Conservation (phyloP, 2,888 invertebrate genomes). For the Cyaniris semiargus region DNA sequence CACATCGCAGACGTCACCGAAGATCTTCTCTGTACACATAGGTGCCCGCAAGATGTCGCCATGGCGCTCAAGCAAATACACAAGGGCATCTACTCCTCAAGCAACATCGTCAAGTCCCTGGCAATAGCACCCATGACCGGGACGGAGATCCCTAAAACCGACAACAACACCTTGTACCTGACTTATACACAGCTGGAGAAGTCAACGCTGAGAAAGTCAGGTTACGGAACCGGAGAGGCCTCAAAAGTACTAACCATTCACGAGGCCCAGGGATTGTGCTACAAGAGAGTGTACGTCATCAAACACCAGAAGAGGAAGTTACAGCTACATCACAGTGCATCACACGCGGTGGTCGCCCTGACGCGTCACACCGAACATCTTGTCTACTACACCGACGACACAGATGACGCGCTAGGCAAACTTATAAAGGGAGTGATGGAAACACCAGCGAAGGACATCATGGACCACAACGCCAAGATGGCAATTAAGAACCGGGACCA, state of each 20-base stretch:
- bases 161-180: neutral
- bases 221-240: neutral
- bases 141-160: neutral
- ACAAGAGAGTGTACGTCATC: neutral
- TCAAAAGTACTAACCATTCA: neutral
- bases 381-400: no score
- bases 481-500: no score
- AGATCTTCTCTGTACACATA: neutral
- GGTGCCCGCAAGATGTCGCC: neutral
- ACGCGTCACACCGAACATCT: no score
- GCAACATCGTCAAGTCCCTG: neutral
- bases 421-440: no score
- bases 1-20: slow-evolving; percentile 24
- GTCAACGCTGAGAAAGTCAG: neutral
- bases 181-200: neutral
- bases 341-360: no score
- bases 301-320: neutral
- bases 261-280: neutral
- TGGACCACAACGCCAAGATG: no score
- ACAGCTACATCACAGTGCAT: neutral
- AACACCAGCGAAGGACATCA: no score
- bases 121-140: neutral
- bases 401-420: no score
- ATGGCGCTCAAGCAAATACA: neutral
- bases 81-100: neutral